Base-by-base conservation (phyloP, 1,140 invertebrate species). In the Euwallacea fornicatus region DNA sequence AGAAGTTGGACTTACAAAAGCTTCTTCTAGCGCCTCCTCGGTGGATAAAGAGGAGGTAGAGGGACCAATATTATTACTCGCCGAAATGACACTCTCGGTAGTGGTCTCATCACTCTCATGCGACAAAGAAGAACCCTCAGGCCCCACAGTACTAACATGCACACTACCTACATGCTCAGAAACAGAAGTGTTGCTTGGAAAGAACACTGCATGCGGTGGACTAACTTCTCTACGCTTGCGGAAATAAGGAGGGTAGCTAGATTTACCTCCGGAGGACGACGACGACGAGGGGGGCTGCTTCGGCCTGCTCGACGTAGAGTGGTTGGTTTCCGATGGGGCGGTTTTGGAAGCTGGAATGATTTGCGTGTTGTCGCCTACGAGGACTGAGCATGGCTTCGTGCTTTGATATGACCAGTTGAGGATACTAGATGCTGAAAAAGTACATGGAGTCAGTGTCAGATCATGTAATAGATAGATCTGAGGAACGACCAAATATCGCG, bases 361-460 rank as follows among this genome's bases (percentile, higher is more conserved):
- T 79, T 91, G 88, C 10, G 84, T 83, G 72, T 86, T 87, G 75
- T 91, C 91, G 75, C 90, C 91, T 63, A 94, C 92, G 77, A 94
- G 83, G 66, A 94, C 91, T 74, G 90, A 88, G 84, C 93, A 94
- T 43, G 91, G 87, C 78, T 91, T 91, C 58, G 89, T 86, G 66
- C 87, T 88, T 80, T 91, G 89, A 82, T 93, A 91, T 78, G 91
- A 91, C 88, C 89, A 92, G 81, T 89, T 92, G 72, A 94, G 85
- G 75, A 93, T 85, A 80, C 91, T 93, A 71, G 91, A 92, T 61
- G 89, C 91, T 92, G 83, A 21, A 86, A 87, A 77, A 50, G 33
- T 74, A 69, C 13, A 42, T 44, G 54, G 47, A 50, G 21, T 33
- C 21, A n/a, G n/a, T n/a, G 21, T 33, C 21, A 33, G 1, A 33